Percentiles rank a stretch among this genome's conserved stretches.
phyloP scores from a whole-genome alignment of 2,888 invertebrate species.

The Mycalesis mineus region DNA sequence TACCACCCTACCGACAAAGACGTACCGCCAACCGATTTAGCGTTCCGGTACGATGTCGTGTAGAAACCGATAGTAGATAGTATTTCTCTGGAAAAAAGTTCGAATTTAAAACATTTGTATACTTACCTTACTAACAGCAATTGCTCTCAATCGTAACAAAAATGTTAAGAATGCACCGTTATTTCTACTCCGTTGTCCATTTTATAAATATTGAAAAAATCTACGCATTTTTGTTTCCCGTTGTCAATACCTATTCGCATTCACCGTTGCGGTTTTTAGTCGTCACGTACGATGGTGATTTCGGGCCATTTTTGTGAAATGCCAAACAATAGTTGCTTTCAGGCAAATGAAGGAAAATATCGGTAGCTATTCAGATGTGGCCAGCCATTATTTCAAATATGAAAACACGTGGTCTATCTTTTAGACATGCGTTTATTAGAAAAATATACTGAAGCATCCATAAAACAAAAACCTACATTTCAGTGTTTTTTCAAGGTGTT shows the following conservation, averaged over 20 bases:
- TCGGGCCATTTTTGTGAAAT: constrained; percentile 19
- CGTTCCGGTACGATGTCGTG: no score
- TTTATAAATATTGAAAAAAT: constrained; percentile 4
- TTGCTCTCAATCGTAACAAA: constrained; percentile 2
- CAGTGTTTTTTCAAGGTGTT: no score
- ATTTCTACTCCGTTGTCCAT: constrained; percentile 5
- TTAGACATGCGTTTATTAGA: constrained; percentile 14
- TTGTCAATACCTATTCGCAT: constrained; percentile 22
- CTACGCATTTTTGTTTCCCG: constrained; percentile 8
- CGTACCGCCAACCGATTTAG: no score
- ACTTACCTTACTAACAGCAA: no score
- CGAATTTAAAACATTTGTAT: no score
- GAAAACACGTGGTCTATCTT: constrained; percentile 29
- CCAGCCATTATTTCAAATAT: constrained; percentile 29
- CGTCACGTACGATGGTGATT: constrained; percentile 21
- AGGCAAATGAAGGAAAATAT: constrained; percentile 46
- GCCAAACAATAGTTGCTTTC: constrained; percentile 61
- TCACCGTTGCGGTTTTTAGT: constrained; percentile 21
- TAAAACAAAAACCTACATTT: no score
- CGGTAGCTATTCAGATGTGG: constrained; percentile 16
- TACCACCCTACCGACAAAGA: no score
- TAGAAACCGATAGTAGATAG: no score
- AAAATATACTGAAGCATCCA: background rate
- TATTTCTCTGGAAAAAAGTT: no score
- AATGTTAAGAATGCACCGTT: constrained; percentile 8